Base-by-base conservation (phyloP, 2,797 vertebrate genomes). In the Acropternis orthonyx region DNA sequence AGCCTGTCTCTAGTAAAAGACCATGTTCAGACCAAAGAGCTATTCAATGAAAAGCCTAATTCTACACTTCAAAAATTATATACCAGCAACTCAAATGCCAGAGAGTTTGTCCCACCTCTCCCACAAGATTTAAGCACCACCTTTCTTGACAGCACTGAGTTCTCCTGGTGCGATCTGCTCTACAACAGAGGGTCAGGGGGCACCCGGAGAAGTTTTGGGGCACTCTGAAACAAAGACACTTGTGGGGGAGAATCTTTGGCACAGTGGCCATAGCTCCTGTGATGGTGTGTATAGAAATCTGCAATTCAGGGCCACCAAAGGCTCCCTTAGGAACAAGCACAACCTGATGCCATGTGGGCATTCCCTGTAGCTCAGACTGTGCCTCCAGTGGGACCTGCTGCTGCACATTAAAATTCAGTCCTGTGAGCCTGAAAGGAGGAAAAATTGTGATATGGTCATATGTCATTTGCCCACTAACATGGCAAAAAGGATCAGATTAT, bases 401-500 rank as follows among this genome's bases (percentile, higher is more conserved):
- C 77, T 54, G 18, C 10, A 12, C 17, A 14, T 0, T 27, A 52
- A 67, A 82, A 23, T 16, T 34, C 74, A 28, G 22, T 2, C 7
- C 46, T 9, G 39, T 23, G 67, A 77, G 36, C 16, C 77, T 46
- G 23, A 51, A 68, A 49, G 49, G 41, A 78, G 46, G 28, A 39
- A 61, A 34, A 88, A 32, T 1, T 77, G 68, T 28, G 48, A 32
- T 34, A 1, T 14, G 39, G 55, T 80, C 75, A 6, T 16, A 2
- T 39, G 27, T 67, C 48, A 80, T 87, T 73, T 95, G 78, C 48
- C 82, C 75, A 66, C 68, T 80, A 80, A 73, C 84, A 49, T 17
- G 62, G 87, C 71, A 95, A 91, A 89, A 95, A 75, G 66, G 81
- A 87, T 75, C 56, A 49, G 49, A 24, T 76, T 76, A 39, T 69